Base-by-base conservation (phyloP, 1,140 invertebrate genomes). In the Drosophila cardini region DNA sequence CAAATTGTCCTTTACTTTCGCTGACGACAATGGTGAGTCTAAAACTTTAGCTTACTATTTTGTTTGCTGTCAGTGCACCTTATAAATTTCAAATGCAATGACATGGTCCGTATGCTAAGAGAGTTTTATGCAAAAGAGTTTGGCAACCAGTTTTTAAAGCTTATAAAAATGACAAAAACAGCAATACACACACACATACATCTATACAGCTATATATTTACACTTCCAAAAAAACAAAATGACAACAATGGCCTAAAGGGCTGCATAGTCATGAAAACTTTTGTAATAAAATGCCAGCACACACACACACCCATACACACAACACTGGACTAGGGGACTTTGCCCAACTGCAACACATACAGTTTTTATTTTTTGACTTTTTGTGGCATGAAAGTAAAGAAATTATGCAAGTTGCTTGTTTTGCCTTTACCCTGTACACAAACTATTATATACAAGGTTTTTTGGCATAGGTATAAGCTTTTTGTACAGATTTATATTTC, bases 261-360 rank as follows among this genome's bases (percentile, higher is more conserved):
- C 63, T 75, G 75, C 80, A 83, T 71, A 78, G 83, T 72, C 82
- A 73, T 86, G 82, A 79, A 86, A 86, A 86, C 75, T 86, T 86
- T 86, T 82, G 82, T 86, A 86, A 86, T 87, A 86, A 86, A 86
- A 86, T 86, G 75, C 78, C 83, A 85, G 68, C 21, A 26, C 21
- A 26, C 21, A 26, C 67, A 84, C 38, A 73, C 62, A 73, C 67
- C 83, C 38, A 73, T 57, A 73, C 67, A 84, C 45, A 73, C 63
- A 67, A 50, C 34, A 32, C 58, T 43, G 58, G 46, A 36, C 67
- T 43, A 15, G 26, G 26, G 46, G 56, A 60, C 53, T 52, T 61
- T 72, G 67, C 61, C 79, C 77, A 64, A 61, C 75, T 74, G 64
- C 64, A 73, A 58, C 60, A 75, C 60, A 78, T 75, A 78, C 15